Base-by-base conservation (phyloP, 2,113 vertebrate species). In the Pangasianodon hypophthalmus region DNA sequence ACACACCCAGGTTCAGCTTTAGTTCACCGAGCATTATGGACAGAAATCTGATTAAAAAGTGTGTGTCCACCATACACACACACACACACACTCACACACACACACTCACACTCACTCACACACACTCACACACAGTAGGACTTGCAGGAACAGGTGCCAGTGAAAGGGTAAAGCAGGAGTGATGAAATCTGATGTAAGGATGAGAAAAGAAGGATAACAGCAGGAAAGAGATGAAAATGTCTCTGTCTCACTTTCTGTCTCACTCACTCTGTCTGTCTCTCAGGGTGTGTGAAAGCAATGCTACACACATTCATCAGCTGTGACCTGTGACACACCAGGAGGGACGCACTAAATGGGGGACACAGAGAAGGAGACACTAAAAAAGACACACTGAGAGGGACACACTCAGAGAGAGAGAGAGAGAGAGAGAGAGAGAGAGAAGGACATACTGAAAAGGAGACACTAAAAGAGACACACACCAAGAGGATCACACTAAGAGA, bases 181-280 rank as follows among this genome's bases (percentile, higher is more conserved):
- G 96, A 96, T 96, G 95, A 96, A 96, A 96, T 96, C 95, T 95
- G 95, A 94, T 93, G 95, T 96, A 95, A 96, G 95, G 90, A 95
- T 94, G 94, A 95, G 95, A 95, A 96, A 96, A 94, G 92, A 92
- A 86, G 93, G 93, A 87, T 96, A 94, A 95, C 93, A 95, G 94
- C 93, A 91, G 94, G 92, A 90, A 94, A 94, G 93, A 93, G 56
- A 84, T 92, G 94, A 93, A 94, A 95, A 94, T 92, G 91, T 94
- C 94, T 94, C 94, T 92, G 94, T 94, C 90, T 93, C 94, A 62
- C 26, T 87, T 92, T 93, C 82, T 88, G 16, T 88, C 87, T 73
- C 50, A 92, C 92, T 91, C 92, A 92, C 92, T 86, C 89, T 87
- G 85, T 90, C 89, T 86, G 71, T 92, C 89, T 75, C 91, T 87